Base-by-base conservation (phyloP, 1,140 invertebrate species). In the Zaprionus camerounensis region DNA sequence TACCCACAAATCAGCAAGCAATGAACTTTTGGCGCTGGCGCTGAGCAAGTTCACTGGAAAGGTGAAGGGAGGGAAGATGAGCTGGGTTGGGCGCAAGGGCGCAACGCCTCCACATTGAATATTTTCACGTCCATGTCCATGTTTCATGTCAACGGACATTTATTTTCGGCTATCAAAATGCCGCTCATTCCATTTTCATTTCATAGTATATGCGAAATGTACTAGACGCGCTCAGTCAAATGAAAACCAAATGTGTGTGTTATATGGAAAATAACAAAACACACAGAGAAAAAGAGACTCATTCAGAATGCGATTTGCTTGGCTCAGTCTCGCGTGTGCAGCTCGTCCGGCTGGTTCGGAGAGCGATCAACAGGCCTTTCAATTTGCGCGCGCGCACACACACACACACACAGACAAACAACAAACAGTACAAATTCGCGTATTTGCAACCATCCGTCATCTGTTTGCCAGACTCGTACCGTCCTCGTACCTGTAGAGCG, bases 321-420 rank as follows among this genome's bases (percentile, higher is more conserved):
- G 51, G 71, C 74, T 87, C 78, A 90, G 84, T 88, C 75, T 82
- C 81, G 78, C 62, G 71, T 90, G 81, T 78, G 84, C 81, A 88
- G 63, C 81, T 80, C 85, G 73, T 73, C 61, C 78, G 72, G 71
- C 74, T 69, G 81, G 85, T 81, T 80, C 64, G 31, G 56, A 41
- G 24, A 49, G 24, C 63, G 74, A 67, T 72, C 74, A 72, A 66
- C 66, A 51, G 61, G 49, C 61, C 15, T 13, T 20, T 24, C 49
- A 70, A 53, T 62, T 58, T 36, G 46, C 46, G 46, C 26, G 13
- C 26, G 11, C 38, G 12, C 59, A 71, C 46, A 31, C 49, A 55
- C 26, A 58, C n/a, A 36, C n/a, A 36, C 26, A 5, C 51, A 28
- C 26, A 28, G 24, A 4, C 26, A 28, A 28, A 28, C 26, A 28